Percentiles rank a stretch among this genome's conserved stretches.
Conservation (phyloP, 2,113 vertebrate genomes). For the Pangasianodon gigas region DNA sequence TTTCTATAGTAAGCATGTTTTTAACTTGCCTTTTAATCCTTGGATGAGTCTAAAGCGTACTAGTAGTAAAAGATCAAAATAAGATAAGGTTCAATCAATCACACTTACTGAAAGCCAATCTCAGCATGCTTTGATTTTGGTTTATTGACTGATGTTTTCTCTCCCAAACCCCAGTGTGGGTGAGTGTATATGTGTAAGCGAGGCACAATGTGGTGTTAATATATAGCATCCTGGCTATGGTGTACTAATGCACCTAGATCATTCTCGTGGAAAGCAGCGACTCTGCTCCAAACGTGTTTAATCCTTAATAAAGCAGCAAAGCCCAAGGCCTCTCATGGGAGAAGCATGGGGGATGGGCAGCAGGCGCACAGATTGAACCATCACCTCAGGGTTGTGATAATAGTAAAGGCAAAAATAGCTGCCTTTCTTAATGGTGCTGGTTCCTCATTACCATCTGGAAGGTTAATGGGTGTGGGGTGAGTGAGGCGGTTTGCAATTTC, state of each 20-base stretch:
- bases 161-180: background rate
- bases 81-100: background rate
- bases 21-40: background rate
- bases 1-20: background rate
- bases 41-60: background rate
- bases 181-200: background rate
- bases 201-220: conserved; percentile 38
- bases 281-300: background rate
- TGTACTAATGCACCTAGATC: background rate
- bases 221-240: background rate
- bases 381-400: conserved; percentile 25
- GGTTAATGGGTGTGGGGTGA: background rate
- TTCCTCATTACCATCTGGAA: conserved; percentile 1
- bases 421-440: background rate
- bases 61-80: background rate
- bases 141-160: conserved; percentile 1
- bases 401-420: conserved; percentile 34
- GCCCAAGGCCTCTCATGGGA: conserved; percentile 35
- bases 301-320: conserved; percentile 53
- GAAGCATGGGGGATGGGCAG: background rate
- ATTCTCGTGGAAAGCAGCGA: background rate
- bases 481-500: background rate
- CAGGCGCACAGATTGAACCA: conserved; percentile 21
- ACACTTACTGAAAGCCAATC: background rate
- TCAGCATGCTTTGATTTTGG: conserved; percentile 17